Evolutionary conservation across 1,140 invertebrate genomes (phyloP), one percentile per base, ranked within the genome.

Genomic region (Frieseomelitta varia): DNA sequence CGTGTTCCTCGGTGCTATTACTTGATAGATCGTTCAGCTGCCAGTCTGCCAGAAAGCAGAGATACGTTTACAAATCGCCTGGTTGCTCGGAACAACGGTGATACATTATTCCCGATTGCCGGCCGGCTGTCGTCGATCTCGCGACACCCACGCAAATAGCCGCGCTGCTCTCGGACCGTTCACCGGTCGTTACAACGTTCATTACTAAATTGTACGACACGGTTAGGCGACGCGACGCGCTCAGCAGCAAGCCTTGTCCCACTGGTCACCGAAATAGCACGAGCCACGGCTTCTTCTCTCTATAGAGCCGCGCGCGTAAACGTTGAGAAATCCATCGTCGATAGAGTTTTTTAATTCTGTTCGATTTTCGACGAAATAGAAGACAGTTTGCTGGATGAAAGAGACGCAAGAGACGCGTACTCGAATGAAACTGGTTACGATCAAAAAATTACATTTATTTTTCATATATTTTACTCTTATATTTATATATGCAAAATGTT

Each of bases 231-330:
- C 14, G 30, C 47, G 55, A 30, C 61, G 51, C 78, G 27, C 61
- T 56, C 67, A 76, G 51, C 39, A 51, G 51, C 56, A 61, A 87
- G 74, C 79, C 69, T 87, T 87, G 79, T 76, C 65, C 24, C n/a
- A n/a, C n/a, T n/a, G n/a, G n/a, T n/a, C 81, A 77, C 86, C 75
- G 80, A 88, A 88, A 88, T 88, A 88, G 78, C 81, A 53, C 56
- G 61, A 84, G 61, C 12, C 71, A 21, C 39, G 1, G 15, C 27
- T 17, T 17, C 15, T 6, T 39, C 39, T 39, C 39, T 39, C 39
- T 6, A 6, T 47, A 24, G 58, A 61, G 58, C 24, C n/a, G 24
- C 58, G 19, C 58, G 58, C 58, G 58, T 61, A 1, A n/a, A 12
- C 12, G n/a, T 61, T 2, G 58, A 14, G 24, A 4, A 61, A n/a